These are phyloP conservation scores for Sphecodes monilicornis DNA, from an alignment of 2,888 invertebrate species.

Conservation along the genomic window DNA sequence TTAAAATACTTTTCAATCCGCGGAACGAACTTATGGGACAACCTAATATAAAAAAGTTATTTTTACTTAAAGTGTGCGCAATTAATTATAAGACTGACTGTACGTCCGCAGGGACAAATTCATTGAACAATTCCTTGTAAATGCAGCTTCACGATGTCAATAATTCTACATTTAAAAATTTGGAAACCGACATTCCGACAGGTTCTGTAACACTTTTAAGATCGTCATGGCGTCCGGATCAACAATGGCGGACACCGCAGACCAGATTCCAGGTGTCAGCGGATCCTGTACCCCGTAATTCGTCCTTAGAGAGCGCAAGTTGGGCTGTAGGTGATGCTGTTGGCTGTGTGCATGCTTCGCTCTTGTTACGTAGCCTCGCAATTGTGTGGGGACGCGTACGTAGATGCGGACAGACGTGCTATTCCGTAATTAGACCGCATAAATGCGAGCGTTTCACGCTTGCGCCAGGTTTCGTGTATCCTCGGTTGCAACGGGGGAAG, in stretches of 20 bases:
- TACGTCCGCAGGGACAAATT: no score
- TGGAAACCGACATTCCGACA: not conserved
- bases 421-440: constrained; percentile 67
- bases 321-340: constrained; percentile 13
- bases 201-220: not conserved
- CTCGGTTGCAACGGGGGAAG: constrained; percentile 28
- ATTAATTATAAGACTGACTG: no score
- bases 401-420: constrained; percentile 32
- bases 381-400: constrained; percentile 3
- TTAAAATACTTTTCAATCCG: no score
- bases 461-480: constrained; percentile 32
- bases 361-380: not conserved
- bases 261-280: constrained; percentile 23
- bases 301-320: constrained; percentile 20
- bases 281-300: constrained; percentile 10
- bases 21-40: no score
- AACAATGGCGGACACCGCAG: not conserved
- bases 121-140: no score
- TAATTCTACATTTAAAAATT: not conserved
- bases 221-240: not conserved
- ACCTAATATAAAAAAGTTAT: no score
- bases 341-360: not conserved
- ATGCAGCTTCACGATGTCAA: no score
- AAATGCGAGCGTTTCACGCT: constrained; percentile 57
- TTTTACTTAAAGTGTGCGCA: no score